Conservation (phyloP, 2,113 vertebrate species). For the Pterocles orientalis region DNA sequence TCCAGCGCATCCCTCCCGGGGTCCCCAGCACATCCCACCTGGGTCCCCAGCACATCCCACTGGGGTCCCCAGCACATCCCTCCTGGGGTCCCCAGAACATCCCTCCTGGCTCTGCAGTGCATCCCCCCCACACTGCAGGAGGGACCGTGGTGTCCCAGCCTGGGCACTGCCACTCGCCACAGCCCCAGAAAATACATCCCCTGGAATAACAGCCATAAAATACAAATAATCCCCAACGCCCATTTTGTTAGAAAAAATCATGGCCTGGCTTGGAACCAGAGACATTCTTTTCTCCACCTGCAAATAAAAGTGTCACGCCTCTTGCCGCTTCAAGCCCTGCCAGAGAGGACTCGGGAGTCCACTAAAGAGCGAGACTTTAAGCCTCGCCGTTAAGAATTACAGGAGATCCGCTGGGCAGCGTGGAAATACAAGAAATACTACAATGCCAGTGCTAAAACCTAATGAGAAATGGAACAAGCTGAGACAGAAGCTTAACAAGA, state of each 20-base stretch:
- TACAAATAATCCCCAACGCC: not conserved
- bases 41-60: too few species aligned
- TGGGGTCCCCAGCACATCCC: too few species aligned
- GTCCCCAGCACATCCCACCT: too few species aligned
- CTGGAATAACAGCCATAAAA: not conserved
- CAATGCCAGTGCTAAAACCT: slow-evolving; percentile 61
- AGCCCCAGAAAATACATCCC: not conserved
- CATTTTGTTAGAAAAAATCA: not conserved
- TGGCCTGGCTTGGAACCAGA: not conserved
- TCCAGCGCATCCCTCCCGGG: not conserved
- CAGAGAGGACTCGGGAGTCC: not conserved
- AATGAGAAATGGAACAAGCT: slow-evolving; percentile 74
- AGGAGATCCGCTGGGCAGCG: slow-evolving; percentile 41
- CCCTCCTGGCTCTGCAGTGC: too few species aligned
- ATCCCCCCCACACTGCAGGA: too few species aligned
- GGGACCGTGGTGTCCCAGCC: too few species aligned
- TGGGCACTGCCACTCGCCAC: too few species aligned
- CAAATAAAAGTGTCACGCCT: not conserved
- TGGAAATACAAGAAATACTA: slow-evolving; percentile 74
- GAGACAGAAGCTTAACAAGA: slow-evolving; percentile 78
- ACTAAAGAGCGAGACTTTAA: not conserved
- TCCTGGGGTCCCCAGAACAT: too few species aligned
- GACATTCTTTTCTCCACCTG: not conserved
- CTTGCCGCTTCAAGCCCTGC: not conserved
- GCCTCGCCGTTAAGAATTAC: slow-evolving; percentile 59